A percentile compares a stretch with the other conserved stretches of the same genome.
Conservation (phyloP, 2,113 vertebrate genomes). For the Nothobranchius furzeri region DNA sequence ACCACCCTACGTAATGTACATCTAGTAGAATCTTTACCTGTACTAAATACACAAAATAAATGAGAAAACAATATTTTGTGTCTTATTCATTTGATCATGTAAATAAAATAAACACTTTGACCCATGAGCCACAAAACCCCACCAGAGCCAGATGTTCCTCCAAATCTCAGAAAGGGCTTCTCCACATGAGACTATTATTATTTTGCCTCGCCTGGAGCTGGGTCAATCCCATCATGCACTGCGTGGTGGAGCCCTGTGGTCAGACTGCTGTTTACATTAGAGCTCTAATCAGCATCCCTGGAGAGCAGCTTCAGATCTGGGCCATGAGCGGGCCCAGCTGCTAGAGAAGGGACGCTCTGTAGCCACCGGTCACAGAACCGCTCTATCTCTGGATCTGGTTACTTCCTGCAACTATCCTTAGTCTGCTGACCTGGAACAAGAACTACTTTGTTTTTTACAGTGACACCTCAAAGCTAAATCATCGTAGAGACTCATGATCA, state of each 20-base stretch:
- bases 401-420: slow-evolving; percentile 3
- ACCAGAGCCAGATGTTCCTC: slow-evolving; percentile 15
- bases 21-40: too few relatives aligned
- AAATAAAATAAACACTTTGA: too few relatives aligned
- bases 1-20: too few relatives aligned
- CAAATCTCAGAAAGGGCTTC: background rate
- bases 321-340: slow-evolving; percentile 64
- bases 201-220: slow-evolving; percentile 68
- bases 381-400: background rate
- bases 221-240: slow-evolving; percentile 75
- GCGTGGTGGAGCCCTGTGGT: slow-evolving; percentile 69
- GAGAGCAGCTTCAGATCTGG: slow-evolving; percentile 72
- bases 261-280: slow-evolving; percentile 79
- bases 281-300: slow-evolving; percentile 78
- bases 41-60: too few relatives aligned
- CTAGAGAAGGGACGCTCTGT: slow-evolving; percentile 33
- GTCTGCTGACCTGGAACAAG: too few relatives aligned
- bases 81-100: too few relatives aligned
- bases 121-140: slow-evolving; percentile 15
- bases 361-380: slow-evolving; percentile 23
- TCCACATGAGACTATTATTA: slow-evolving; percentile 15
- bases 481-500: too few relatives aligned
- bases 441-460: too few relatives aligned
- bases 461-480: too few relatives aligned
- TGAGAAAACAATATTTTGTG: too few relatives aligned